A percentile compares a stretch with the other conserved stretches of the same genome.
Evolutionary conservation across 2,888 invertebrate genomes (phyloP).

Genomic region (Osedax frankpressi): DNA sequence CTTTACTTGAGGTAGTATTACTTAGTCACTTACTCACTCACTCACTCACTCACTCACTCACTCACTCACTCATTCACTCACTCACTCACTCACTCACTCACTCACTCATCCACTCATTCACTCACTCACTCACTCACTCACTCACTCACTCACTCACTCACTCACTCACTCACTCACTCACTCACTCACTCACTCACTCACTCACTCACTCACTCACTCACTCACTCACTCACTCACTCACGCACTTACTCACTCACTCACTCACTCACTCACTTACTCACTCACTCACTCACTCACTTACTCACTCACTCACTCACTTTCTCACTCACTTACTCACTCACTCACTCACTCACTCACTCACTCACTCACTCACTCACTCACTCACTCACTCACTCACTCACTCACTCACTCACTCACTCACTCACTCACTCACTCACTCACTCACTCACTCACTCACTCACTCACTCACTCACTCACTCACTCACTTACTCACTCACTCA

Average conservation of each 20-base stretch:
- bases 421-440: constrained; percentile 11
- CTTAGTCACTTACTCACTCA: too few relatives aligned
- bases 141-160: background rate
- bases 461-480: background rate
- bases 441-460: constrained; percentile 6
- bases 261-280: too few relatives aligned
- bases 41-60: too few relatives aligned
- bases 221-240: constrained; percentile 17
- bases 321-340: too few relatives aligned
- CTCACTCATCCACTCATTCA: too few relatives aligned
- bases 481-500: too few relatives aligned
- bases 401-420: constrained; percentile 7
- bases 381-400: constrained; percentile 10
- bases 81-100: too few relatives aligned
- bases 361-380: constrained; percentile 16
- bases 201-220: constrained; percentile 14
- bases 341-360: constrained; percentile 17
- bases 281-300: too few relatives aligned
- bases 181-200: constrained; percentile 13
- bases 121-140: too few relatives aligned
- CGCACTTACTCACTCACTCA: too few relatives aligned
- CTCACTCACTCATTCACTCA: too few relatives aligned
- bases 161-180: background rate
- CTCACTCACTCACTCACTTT: too few relatives aligned
- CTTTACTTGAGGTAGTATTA: constrained; percentile 38